Percentiles rank a stretch among this genome's conserved stretches.
These are phyloP conservation scores for Amphiprion ocellaris DNA, from an alignment of 2,113 vertebrate species.

Conservation along the genomic window DNA sequence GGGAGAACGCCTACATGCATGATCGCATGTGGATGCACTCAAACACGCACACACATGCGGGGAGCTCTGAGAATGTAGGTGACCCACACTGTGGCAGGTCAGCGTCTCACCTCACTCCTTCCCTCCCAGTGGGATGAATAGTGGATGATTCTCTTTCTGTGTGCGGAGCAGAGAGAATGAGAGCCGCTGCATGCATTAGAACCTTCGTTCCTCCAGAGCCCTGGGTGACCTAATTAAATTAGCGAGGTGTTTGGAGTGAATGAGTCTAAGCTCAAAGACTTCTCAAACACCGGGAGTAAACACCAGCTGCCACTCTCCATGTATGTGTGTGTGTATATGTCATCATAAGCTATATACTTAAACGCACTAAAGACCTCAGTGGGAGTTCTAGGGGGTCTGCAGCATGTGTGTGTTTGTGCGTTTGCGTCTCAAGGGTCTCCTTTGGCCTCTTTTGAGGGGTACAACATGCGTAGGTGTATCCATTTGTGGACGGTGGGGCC, in stretches of 20 bases:
- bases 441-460: slow-evolving; percentile 46
- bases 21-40: slow-evolving; percentile 46
- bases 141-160: slow-evolving; percentile 43
- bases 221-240: slow-evolving; percentile 76
- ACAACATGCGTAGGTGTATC: slow-evolving; percentile 43
- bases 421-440: slow-evolving; percentile 47
- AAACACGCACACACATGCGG: too few relatives aligned
- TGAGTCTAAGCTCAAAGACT: slow-evolving; percentile 64
- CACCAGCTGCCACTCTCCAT: slow-evolving; percentile 56
- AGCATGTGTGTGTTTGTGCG: slow-evolving; percentile 13
- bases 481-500: slow-evolving; percentile 34
- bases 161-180: slow-evolving; percentile 45
- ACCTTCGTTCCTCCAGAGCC: slow-evolving; percentile 68
- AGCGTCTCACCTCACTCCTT: slow-evolving; percentile 67
- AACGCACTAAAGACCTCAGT: slow-evolving; percentile 43
- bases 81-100: slow-evolving; percentile 70
- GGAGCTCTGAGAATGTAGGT: slow-evolving; percentile 51
- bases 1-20: slow-evolving; percentile 63
- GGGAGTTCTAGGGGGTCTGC: slow-evolving; percentile 45
- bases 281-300: slow-evolving; percentile 49
- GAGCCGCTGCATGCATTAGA: slow-evolving; percentile 63
- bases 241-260: slow-evolving; percentile 66
- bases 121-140: slow-evolving; percentile 61
- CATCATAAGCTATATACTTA: slow-evolving; percentile 33
- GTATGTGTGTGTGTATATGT: slow-evolving; percentile 33